Base-by-base conservation (phyloP, 64 coral and sea anemone species). In the Dendronephthya gigantea region DNA sequence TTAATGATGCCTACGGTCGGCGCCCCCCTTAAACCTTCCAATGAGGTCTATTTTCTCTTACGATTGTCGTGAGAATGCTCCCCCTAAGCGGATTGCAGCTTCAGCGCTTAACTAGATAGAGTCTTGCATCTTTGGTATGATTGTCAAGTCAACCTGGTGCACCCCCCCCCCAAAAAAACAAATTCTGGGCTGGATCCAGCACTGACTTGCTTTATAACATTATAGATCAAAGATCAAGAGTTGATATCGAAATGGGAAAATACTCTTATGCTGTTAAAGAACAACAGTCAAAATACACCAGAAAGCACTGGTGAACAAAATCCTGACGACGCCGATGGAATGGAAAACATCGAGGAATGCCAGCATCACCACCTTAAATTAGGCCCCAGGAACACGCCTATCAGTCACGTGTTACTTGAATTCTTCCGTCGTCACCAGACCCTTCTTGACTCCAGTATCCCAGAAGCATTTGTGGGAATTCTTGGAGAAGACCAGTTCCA, bases 401-500 rank as follows among this genome's bases (percentile, higher is more conserved):
- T 90, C 37, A 91, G 94, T 17, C 85, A 92, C 29, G 86, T 92
- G 15, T 81, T 96, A 31, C 65, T 96, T 0, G 66, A 82, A 31
- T 92, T 92, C 50, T 92, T 96, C 37, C 88, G 85, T 41, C 83
- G 81, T 10, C 85, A 92, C 72, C 81, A 96, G 58, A 33, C 84
- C 0, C 51, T 83, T 12, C 75, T 96, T 31, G 91, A 96, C 35
- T 31, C 83, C 35, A 82, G 83, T 76, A 88, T 96, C 19, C 90
- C 91, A 75, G 40, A 88, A 35, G 50, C 88, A 36, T 92, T 96
- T 41, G 89, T 88, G 15, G 38, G 82, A 11, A 82, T 96, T 55
- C 87, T 92, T n/a, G 91, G 91, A 25, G 86, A 65, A 40, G 66
- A 41, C 48, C 83, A 65, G 34, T 40, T 96, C 3, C 40, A 83